Evolutionary conservation across 2,797 vertebrate species (phyloP), one percentile per base, ranked within the genome.

Genomic region (Myotis vivesi): DNA sequence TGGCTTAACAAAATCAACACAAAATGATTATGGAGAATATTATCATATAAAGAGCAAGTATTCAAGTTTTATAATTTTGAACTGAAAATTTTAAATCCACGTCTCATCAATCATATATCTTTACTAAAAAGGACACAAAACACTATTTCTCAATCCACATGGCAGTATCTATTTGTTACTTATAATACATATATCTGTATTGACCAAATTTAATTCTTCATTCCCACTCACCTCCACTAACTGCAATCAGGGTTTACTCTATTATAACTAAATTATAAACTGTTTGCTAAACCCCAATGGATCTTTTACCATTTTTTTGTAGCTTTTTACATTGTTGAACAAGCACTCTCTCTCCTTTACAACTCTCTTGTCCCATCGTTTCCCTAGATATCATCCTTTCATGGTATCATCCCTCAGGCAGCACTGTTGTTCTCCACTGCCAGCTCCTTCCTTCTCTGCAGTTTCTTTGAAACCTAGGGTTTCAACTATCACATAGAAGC

Each of bases 231-330:
- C 44, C 57, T 73, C 72, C 4, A 57, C 33, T 44, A 59, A 11
- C 17, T 66, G 46, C 55, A 46, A 89, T 87, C 28, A 72, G 38
- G 7, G 36, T 16, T 83, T 66, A 88, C 1, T 44, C 23, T 33
- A 19, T 25, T 77, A 25, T 38, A 89, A 92, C 46, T 62, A 59
- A 86, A 77, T 82, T 94, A 91, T 91, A 89, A 80, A 73, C 46
- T 69, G 44, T 17, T 15, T 53, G 44, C 76, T 81, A 91, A 85
- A 75, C 36, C 53, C 41, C 53, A 82, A 12, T 55, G 73, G 20
- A 25, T 75, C 72, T 85, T 91, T 44, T 5, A 19, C 68, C 25
- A 59, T 46, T 91, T 85, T 85, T 55, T 55, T 75, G 22, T 64
- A 75, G 59, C 51, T 87, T 93, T 87, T 55, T 53, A 85, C 66